Evolutionary conservation across 2,888 invertebrate genomes (phyloP), one percentile per base, ranked within the genome.

Genomic region (Ypsolopha sequella): DNA sequence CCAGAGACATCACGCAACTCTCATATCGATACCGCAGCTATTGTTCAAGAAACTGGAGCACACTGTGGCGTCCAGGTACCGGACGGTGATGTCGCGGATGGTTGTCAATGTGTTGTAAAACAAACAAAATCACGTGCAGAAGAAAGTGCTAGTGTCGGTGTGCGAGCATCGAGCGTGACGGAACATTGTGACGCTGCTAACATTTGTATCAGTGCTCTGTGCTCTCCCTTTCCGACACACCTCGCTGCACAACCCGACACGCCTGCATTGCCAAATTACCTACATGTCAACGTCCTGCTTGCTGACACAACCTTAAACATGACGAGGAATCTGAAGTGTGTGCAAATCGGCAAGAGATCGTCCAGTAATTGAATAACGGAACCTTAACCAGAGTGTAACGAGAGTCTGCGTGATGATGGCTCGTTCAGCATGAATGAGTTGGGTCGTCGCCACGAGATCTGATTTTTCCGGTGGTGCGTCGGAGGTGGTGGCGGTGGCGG

Each of bases 401-500:
- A 75, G 76, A 80, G 75, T 78, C 80, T 62, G 63, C 62, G 65
- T 65, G 68, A 70, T 69, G 65, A 66, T 73, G 71, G 73, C 77
- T 71, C 64, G 82, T 80, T 85, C 72, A 59, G 78, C 85, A 72
- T 80, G 82, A 85, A 80, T 77, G 80, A 78, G 65, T 79, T 78
- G 81, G 82, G 81, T 81, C 80, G 79, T 63, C 75, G 76, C 67
- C 66, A 66, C 74, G 73, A 80, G 81, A 80, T 80, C 75, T 68
- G 74, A 79, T 76, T 77, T 76, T 76, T 74, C 77, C 78, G 79
- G 73, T 73, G 72, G 68, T 52, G 48, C 51, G 65, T 68, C 68
- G 68, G 69, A 65, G 71, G 60, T 66, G 64, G 68, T 63, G 66
- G 68, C 68, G 66, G 72, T 62, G 69, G 71, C 60, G 64, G 65